phyloP scores from a whole-genome alignment of 2,888 invertebrate genomes.

The Pinctada fucata region DNA sequence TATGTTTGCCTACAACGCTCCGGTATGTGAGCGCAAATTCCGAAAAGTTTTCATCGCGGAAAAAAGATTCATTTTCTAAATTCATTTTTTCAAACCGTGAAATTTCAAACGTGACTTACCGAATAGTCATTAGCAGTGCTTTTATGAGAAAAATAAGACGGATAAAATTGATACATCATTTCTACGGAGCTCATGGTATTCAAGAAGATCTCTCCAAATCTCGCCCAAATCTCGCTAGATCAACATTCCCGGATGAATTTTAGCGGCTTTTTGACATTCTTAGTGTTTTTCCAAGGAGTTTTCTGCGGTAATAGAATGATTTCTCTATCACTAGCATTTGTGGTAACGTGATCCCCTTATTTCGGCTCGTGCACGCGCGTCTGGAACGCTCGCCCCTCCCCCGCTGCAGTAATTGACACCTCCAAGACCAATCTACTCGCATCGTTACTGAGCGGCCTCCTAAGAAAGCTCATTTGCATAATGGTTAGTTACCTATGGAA shows the following conservation, averaged over 20 bases:
- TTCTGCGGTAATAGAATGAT: conserved; percentile 38
- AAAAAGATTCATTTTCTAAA: conserved; percentile 3
- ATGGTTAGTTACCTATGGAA: too few species aligned
- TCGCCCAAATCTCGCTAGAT: conserved; percentile 18
- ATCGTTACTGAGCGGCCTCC: too few species aligned
- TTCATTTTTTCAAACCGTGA: conserved; percentile 4
- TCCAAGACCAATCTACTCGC: not conserved
- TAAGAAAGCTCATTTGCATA: too few species aligned
- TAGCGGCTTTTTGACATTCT: conserved; percentile 42
- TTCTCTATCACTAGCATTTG: conserved; percentile 38
- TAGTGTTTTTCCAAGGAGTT: conserved; percentile 39
- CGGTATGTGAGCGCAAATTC: conserved; percentile 28
- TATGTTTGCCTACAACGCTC: conserved; percentile 30
- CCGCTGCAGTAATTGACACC: not conserved
- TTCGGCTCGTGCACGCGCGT: conserved; percentile 16
- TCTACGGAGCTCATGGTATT: conserved; percentile 30
- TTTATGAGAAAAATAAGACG: conserved; percentile 41
- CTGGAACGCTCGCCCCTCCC: conserved; percentile 15
- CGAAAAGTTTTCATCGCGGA: conserved; percentile 19
- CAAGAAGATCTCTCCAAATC: conserved; percentile 20
- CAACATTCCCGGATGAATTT: conserved; percentile 40
- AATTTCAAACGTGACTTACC: conserved; percentile 35
- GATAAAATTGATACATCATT: conserved; percentile 44
- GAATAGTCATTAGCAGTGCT: conserved; percentile 34
- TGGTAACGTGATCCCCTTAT: conserved; percentile 16